phyloP scores from a whole-genome alignment of 2,888 invertebrate species.

The Diarsia brunnea region DNA sequence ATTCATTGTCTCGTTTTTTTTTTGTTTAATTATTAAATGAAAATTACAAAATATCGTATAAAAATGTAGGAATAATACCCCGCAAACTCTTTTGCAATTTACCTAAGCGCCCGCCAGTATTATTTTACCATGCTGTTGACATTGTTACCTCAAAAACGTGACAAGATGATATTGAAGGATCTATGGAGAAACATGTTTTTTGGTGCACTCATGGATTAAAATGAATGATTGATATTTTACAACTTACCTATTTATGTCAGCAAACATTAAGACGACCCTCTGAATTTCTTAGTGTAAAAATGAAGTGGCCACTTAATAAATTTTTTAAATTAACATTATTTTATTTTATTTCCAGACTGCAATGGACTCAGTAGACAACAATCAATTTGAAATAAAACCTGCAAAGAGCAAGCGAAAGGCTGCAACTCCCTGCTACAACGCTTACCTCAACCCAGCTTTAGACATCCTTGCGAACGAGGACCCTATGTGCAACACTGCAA shows the following conservation, averaged over 20 bases:
- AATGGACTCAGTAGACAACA: conserved; percentile 86
- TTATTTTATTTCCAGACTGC: conserved; percentile 57
- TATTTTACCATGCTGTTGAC: not conserved
- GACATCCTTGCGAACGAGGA: conserved; percentile 88
- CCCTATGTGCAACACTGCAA: conserved; percentile 87
- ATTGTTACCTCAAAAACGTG: not conserved
- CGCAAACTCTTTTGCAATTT: not conserved
- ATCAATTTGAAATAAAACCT: conserved; percentile 86
- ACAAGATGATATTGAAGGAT: not conserved
- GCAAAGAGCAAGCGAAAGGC: conserved; percentile 85
- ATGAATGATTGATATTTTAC: not conserved
- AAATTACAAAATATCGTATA: not conserved
- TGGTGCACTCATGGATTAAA: not conserved
- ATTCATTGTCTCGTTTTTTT: not conserved
- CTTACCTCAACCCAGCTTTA: conserved; percentile 86
- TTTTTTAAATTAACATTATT: not conserved
- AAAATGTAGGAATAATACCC: not conserved
- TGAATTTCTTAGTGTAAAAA: not conserved
- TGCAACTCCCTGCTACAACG: conserved; percentile 79
- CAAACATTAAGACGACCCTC: not conserved
- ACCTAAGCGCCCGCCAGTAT: not conserved
- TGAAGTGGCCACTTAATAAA: rapidly evolving
- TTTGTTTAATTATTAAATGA: not conserved
- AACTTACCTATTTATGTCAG: no score
- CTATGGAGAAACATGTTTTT: not conserved